phyloP scores from a whole-genome alignment of 2,888 invertebrate species.

The Lasioglossum pauxillum region DNA sequence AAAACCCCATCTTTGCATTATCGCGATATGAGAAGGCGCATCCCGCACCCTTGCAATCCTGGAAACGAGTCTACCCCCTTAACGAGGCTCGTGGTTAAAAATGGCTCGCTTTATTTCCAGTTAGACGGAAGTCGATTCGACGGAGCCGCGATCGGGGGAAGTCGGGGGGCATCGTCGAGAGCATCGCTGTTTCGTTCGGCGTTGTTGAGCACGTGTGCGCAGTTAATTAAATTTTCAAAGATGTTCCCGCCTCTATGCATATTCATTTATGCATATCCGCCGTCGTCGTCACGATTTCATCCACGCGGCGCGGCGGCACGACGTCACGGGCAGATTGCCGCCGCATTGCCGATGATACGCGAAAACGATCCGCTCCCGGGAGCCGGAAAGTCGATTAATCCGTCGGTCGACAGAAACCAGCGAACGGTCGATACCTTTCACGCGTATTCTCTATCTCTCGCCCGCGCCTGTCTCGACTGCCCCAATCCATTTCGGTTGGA shows the following conservation, averaged over 20 bases:
- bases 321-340: constrained; percentile 34
- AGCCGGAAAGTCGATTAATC: constrained; percentile 9
- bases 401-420: constrained; percentile 3
- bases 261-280: constrained; percentile 53
- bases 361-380: constrained; percentile 21
- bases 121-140: constrained; percentile 16
- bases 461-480: neutral
- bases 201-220: constrained; percentile 49
- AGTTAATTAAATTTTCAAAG: constrained; percentile 59
- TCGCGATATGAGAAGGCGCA: too few species aligned
- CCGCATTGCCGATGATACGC: constrained; percentile 27
- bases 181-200: constrained; percentile 27
- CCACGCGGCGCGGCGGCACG: constrained; percentile 5
- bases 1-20: too few species aligned
- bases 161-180: neutral
- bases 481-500: neutral
- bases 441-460: neutral
- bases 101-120: constrained; percentile 22
- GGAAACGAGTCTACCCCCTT: neutral
- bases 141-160: neutral
- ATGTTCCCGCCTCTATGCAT: constrained; percentile 47
- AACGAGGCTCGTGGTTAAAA: neutral
- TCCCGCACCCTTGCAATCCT: too few species aligned
- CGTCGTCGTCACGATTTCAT: constrained; percentile 23
- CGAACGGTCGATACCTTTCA: constrained; percentile 17